Percentiles rank a stretch among this genome's conserved stretches.
These are phyloP conservation scores for Diglossa cyanea DNA, from an alignment of 2,797 vertebrate genomes.

Conservation along the genomic window DNA sequence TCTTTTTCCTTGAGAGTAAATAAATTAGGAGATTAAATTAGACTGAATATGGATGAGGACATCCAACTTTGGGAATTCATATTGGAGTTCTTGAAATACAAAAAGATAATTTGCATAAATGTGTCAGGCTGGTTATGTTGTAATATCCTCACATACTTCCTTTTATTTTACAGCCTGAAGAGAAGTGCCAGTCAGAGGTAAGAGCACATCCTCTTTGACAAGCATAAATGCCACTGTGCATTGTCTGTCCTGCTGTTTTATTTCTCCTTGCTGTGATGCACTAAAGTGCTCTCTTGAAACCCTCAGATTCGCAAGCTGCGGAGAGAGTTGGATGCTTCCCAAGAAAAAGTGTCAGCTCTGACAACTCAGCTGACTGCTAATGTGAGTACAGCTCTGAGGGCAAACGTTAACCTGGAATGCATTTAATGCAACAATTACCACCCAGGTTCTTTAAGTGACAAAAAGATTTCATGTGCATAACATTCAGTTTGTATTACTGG, in stretches of 20 bases:
- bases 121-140: background rate
- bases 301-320: conserved; percentile 92
- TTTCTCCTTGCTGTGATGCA: background rate
- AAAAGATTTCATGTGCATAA: background rate
- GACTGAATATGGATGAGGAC: background rate
- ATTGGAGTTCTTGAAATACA: background rate
- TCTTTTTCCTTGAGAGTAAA: background rate
- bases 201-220: conserved; percentile 43
- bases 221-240: background rate
- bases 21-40: background rate
- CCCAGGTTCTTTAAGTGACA: background rate
- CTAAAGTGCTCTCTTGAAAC: conserved; percentile 11
- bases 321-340: conserved; percentile 93
- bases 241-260: background rate
- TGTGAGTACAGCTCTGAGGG: conserved; percentile 76
- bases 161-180: conserved; percentile 86
- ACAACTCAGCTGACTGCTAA: conserved; percentile 96
- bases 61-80: background rate
- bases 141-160: background rate
- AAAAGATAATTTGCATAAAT: background rate
- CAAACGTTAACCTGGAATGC: background rate
- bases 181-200: conserved; percentile 98
- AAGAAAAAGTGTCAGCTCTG: conserved; percentile 96
- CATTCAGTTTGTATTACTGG: accelerated
- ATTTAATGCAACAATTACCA: background rate